Base-by-base conservation (phyloP, 2,888 invertebrate species). In the Cynaeus angustus region DNA sequence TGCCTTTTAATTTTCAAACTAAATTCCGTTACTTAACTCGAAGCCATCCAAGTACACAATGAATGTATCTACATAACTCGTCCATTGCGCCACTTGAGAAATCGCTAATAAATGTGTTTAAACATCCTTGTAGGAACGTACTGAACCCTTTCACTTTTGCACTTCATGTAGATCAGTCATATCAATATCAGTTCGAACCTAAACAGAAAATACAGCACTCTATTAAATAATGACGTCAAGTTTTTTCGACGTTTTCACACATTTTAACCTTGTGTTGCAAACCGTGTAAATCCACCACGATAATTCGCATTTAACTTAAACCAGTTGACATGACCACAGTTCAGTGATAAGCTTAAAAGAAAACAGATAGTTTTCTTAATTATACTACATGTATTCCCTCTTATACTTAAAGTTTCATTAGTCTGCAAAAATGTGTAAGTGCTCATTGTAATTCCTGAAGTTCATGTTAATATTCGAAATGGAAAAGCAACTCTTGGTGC, bases 141-240 rank as follows among this genome's bases (percentile, higher is more conserved):
- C 14, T 7, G 26, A 41, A 41, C 41, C 65, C 65, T 65, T 65
- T 65, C 65, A 65, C 65, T 65, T 65, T 65, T 45, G 45, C 13
- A 53, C 53, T 45, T 61, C 61, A 61, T 61, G 43, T 45, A 45
- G 53, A 43, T 55, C 55, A 14, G 52, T 33, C 14, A 21, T 8
- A 21, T 46, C 46, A 9, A 28, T 14, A 4, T 16, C 8, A 50
- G 48, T 46, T 3, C 28, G 46, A n/a, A 30, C 28, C 28, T 9
- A 30, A 48, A 48, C 46, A 30, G 45, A 10, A 38, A 9, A 10
- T 41, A 26, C 37, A n/a, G 13, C 43, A 53, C 16, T 8, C 16
- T 53, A 14, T 37, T 53, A 53, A 53, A 37, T 37, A 53, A n/a
- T 50, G 28, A 50, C 50, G 38, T 38, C 53, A 12, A 14, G 12